phyloP scores from a whole-genome alignment of 2,888 invertebrate species.

The Limenitis camilla region DNA sequence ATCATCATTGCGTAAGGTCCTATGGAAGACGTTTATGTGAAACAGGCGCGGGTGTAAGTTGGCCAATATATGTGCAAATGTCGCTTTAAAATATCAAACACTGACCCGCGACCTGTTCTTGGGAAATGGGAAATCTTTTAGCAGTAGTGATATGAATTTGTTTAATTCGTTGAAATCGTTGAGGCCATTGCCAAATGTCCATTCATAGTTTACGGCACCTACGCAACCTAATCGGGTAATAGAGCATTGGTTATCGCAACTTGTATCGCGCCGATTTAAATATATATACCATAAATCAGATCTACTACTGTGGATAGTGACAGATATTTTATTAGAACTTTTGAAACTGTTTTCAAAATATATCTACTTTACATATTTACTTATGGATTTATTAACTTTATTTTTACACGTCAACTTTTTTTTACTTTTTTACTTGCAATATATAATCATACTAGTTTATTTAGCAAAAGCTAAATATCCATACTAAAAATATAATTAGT shows the following conservation, averaged over 20 bases:
- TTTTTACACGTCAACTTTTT: no score
- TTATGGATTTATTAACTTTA: no score
- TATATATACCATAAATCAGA: slow-evolving; percentile 13
- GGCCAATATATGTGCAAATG: slow-evolving; percentile 58
- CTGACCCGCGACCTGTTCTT: slow-evolving; percentile 53
- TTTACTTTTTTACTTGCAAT: no score
- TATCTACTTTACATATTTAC: no score
- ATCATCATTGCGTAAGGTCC: slow-evolving; percentile 48
- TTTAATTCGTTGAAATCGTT: slow-evolving; percentile 12
- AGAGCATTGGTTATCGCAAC: slow-evolving; percentile 4
- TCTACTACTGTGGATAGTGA: neutral
- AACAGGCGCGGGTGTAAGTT: slow-evolving; percentile 40
- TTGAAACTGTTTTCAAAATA: neutral
- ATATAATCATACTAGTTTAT: no score
- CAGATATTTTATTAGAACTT: slow-evolving; percentile 5
- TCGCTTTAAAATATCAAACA: slow-evolving; percentile 61
- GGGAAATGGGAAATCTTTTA: slow-evolving; percentile 43
- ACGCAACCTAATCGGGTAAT: slow-evolving; percentile 17
- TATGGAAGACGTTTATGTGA: slow-evolving; percentile 38
- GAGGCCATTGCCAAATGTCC: slow-evolving; percentile 11
- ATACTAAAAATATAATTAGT: no score
- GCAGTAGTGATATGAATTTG: slow-evolving; percentile 23
- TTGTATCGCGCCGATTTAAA: slow-evolving; percentile 12
- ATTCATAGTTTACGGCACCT: slow-evolving; percentile 17
- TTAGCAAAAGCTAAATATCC: no score